A percentile compares a stretch with the other conserved stretches of the same genome.
These are phyloP conservation scores for Polydesmus complanatus DNA, from an alignment of 2,888 invertebrate genomes.

Conservation along the genomic window DNA sequence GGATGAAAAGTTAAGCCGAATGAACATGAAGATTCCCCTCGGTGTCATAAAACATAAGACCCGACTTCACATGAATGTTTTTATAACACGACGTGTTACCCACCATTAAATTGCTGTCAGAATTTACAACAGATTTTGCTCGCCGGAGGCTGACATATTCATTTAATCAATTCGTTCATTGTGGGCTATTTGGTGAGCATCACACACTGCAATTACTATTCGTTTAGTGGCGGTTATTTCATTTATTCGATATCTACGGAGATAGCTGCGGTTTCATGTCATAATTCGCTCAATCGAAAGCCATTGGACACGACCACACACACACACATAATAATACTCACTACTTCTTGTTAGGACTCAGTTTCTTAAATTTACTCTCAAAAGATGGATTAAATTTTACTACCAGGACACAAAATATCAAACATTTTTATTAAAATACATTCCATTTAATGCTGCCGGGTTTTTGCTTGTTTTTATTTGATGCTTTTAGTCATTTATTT, in stretches of 20 bases:
- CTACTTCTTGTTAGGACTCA: too few relatives aligned
- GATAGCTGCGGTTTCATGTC: neutral
- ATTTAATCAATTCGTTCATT: neutral
- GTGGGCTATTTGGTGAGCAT: too few relatives aligned
- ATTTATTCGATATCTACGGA: neutral
- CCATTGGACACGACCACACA: too few relatives aligned
- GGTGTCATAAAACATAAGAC: neutral
- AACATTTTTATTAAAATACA: too few relatives aligned
- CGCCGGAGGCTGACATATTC: neutral
- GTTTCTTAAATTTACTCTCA: too few relatives aligned
- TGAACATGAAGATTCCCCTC: neutral
- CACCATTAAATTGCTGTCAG: neutral
- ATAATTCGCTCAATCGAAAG: neutral
- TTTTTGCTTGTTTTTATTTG: too few relatives aligned
- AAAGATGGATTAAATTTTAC: too few relatives aligned
- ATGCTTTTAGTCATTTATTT: too few relatives aligned
- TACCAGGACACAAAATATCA: too few relatives aligned
- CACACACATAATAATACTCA: too few relatives aligned
- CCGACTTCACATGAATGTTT: neutral
- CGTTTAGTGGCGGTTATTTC: neutral
- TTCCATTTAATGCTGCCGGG: too few relatives aligned
- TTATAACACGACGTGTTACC: neutral
- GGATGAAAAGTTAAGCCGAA: neutral
- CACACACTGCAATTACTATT: too few relatives aligned
- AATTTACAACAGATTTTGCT: neutral